phyloP scores from a whole-genome alignment of 2,888 invertebrate genomes.

The Drosophila gaucha region DNA sequence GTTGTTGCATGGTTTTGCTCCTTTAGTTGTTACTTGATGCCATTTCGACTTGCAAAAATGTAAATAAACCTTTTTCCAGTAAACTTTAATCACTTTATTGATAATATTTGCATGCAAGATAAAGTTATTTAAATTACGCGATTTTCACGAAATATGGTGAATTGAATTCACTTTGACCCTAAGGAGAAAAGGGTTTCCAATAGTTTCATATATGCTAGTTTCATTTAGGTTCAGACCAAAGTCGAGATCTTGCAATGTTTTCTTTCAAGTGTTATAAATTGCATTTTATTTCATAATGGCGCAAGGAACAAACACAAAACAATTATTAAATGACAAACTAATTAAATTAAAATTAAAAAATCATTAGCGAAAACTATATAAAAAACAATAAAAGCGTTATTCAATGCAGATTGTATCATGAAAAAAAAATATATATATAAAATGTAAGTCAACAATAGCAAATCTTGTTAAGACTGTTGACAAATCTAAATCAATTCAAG shows the following conservation, averaged over 20 bases:
- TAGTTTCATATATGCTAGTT: not conserved
- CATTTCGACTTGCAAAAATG: not conserved
- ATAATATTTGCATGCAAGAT: not conserved
- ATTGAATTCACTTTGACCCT: not conserved
- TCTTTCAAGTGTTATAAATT: conserved; percentile 6
- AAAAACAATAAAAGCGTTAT: not conserved
- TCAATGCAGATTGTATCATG: conserved; percentile 10
- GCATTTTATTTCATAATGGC: conserved; percentile 45
- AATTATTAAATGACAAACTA: conserved; percentile 29
- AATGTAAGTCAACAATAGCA: not conserved
- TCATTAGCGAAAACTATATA: not conserved
- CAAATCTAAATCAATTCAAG: not conserved
- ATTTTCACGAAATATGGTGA: not conserved
- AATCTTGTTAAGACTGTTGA: too few relatives aligned
- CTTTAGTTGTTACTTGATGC: not conserved
- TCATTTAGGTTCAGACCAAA: not conserved
- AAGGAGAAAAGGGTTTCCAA: too few relatives aligned
- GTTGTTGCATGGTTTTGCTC: not conserved
- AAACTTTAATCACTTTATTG: not conserved
- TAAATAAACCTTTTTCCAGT: not conserved
- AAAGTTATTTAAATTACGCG: not conserved
- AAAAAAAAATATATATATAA: not conserved
- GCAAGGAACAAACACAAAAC: conserved; percentile 44
- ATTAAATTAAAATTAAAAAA: conserved; percentile 26
- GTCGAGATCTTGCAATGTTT: not conserved